A percentile compares a stretch with the other conserved stretches of the same genome.
These are phyloP conservation scores for Nilaparvata lugens DNA, from an alignment of 1,140 invertebrate genomes.

Conservation along the genomic window DNA sequence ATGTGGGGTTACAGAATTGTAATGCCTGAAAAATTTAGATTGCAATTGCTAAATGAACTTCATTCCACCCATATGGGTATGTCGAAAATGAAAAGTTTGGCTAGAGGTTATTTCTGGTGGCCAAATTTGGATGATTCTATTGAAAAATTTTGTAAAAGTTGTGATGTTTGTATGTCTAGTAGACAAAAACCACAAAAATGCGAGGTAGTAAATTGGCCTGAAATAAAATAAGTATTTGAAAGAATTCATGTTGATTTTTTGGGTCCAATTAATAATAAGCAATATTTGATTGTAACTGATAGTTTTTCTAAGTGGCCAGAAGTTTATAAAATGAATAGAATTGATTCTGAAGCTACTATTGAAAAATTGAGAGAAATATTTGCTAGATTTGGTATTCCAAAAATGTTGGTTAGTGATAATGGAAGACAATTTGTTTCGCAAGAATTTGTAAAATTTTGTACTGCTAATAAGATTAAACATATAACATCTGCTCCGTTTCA, in stretches of 20 bases:
- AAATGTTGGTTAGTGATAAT: too few relatives aligned
- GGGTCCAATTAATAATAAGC: background rate
- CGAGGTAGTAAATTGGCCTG: background rate
- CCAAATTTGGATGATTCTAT: background rate
- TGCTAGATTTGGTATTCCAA: background rate
- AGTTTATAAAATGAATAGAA: background rate
- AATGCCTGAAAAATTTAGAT: constrained; percentile 14
- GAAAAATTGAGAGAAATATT: constrained; percentile 1
- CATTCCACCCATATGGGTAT: background rate
- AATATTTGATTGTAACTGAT: background rate
- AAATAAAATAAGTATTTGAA: background rate
- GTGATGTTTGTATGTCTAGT: too few relatives aligned
- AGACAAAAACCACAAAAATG: background rate
- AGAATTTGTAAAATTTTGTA: too few relatives aligned
- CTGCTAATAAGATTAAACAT: too few relatives aligned
- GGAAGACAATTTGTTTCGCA: too few relatives aligned
- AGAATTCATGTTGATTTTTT: constrained; percentile 1
- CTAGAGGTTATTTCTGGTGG: background rate
- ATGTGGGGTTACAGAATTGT: too few relatives aligned
- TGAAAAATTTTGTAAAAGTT: background rate
- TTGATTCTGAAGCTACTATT: background rate
- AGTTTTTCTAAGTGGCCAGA: background rate
- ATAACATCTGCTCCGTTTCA: too few relatives aligned
- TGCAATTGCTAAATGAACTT: constrained; percentile 1
- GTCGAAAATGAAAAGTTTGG: background rate